Percentiles rank a stretch among this genome's conserved stretches.
Evolutionary conservation across 2,113 vertebrate genomes (phyloP).

Genomic region (Stegostoma tigrinum): DNA sequence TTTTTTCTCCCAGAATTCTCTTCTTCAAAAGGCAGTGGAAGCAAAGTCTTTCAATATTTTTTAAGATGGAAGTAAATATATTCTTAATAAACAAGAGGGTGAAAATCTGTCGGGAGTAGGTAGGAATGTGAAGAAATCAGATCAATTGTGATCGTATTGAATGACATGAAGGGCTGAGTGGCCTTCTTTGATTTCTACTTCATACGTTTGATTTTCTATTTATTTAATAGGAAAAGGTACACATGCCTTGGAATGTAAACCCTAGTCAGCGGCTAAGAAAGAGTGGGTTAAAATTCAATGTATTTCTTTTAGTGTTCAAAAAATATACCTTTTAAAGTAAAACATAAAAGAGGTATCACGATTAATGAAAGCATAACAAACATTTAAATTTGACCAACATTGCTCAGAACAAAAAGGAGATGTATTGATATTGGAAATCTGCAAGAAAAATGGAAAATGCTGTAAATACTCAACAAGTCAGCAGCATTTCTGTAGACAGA

Average conservation of each 20-base stretch:
- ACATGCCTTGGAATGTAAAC: neutral
- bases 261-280: neutral
- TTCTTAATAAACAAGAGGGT: too few relatives aligned
- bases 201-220: too few relatives aligned
- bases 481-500: neutral
- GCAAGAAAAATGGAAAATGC: neutral
- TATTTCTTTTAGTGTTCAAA: neutral
- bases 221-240: too few relatives aligned
- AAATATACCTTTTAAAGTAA: neutral
- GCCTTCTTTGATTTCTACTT: too few relatives aligned
- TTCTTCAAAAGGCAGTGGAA: too few relatives aligned
- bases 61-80: too few relatives aligned
- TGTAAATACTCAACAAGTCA: neutral
- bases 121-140: too few relatives aligned
- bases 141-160: too few relatives aligned
- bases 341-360: neutral
- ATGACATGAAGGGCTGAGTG: too few relatives aligned
- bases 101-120: too few relatives aligned
- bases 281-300: neutral
- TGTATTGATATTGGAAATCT: neutral
- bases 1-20: too few relatives aligned
- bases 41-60: too few relatives aligned
- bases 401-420: neutral
- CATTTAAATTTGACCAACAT: neutral
- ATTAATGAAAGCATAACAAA: neutral